Base-by-base conservation (phyloP, 2,888 invertebrate genomes). In the Autographa gamma region DNA sequence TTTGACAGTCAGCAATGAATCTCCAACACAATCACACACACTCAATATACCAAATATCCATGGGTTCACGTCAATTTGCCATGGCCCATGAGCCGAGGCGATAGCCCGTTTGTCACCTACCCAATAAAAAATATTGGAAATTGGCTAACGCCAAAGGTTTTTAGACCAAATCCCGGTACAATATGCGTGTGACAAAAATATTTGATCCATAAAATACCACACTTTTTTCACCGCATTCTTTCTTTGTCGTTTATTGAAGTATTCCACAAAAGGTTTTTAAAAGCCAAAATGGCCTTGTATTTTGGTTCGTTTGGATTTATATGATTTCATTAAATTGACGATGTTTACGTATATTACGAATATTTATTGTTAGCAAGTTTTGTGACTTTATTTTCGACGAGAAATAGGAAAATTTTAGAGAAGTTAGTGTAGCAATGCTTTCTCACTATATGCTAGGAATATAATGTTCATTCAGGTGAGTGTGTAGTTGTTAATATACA, bases 371-470 rank as follows among this genome's bases (percentile, higher is more conserved):
- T 69, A 52, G 58, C 31, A 64, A 34, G 19, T 64, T 59, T 13
- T 9, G 58, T 59, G 66, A 59, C 60, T 67, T 66, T 64, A 52
- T 38, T 56, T 73, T 63, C 72, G 69, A 76, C 74, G 73, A 72
- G 69, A 11, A 38, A 38, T 34, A 34, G 6, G 2, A 5, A 8
- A 34, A 0, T 38, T 11, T 38, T 0, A 38, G 11, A 38, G 11
- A 11, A 38, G 34, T 5, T 9, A 38, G 0, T 38, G 38, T 38
- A 38, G 9, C 38, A 38, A 38, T 38, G 2, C 11, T 34, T 34
- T 34, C 6, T 8, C 34, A 34, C 9, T 34, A 2, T 5, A 8
- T 34, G 34, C 8, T 34, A 5, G 34, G 34, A 1, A 11, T 38
- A 11, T 1, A 38, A 38, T 38, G 0, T 11, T 38, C 0, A 1